Evolutionary conservation across 2,797 vertebrate genomes (phyloP).

Genomic region (Gephyroberyx darwinii): DNA sequence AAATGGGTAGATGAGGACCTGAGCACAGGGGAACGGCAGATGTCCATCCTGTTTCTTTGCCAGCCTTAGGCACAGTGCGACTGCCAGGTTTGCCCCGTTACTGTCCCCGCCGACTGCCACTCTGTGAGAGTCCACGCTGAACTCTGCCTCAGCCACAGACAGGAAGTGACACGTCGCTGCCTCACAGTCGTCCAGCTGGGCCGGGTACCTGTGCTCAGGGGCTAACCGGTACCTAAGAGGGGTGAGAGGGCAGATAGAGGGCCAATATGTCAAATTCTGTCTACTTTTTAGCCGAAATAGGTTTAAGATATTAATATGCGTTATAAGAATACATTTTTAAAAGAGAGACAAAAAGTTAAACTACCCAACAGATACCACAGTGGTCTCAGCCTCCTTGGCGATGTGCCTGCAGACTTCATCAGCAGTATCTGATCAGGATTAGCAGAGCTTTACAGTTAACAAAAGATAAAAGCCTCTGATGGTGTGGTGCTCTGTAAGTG

Average conservation of each 20-base stretch:
- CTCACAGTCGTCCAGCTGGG: slow-evolving; percentile 80
- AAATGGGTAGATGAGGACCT: slow-evolving; percentile 85
- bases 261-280: slow-evolving; percentile 36
- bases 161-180: slow-evolving; percentile 83
- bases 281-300: slow-evolving; percentile 1
- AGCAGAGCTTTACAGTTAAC: slow-evolving; percentile 22
- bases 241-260: slow-evolving; percentile 20
- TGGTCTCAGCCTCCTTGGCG: slow-evolving; percentile 78
- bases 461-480: neutral
- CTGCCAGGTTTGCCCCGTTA: slow-evolving; percentile 81
- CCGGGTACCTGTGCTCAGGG: slow-evolving; percentile 83
- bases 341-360: slow-evolving; percentile 31
- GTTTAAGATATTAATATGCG: slow-evolving; percentile 2
- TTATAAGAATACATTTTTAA: neutral
- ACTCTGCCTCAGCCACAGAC: slow-evolving; percentile 76
- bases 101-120: slow-evolving; percentile 87
- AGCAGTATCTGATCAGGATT: slow-evolving; percentile 75
- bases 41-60: slow-evolving; percentile 65
- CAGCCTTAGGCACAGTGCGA: slow-evolving; percentile 81
- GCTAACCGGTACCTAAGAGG: slow-evolving; percentile 80
- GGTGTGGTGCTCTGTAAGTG: neutral
- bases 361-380: slow-evolving; percentile 87
- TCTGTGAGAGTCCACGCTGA: slow-evolving; percentile 80
- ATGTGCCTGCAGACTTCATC: slow-evolving; percentile 79
- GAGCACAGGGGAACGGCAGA: slow-evolving; percentile 84